Evolutionary conservation across 1,140 invertebrate species (phyloP).

Genomic region (Paraescarpia echinospica): DNA sequence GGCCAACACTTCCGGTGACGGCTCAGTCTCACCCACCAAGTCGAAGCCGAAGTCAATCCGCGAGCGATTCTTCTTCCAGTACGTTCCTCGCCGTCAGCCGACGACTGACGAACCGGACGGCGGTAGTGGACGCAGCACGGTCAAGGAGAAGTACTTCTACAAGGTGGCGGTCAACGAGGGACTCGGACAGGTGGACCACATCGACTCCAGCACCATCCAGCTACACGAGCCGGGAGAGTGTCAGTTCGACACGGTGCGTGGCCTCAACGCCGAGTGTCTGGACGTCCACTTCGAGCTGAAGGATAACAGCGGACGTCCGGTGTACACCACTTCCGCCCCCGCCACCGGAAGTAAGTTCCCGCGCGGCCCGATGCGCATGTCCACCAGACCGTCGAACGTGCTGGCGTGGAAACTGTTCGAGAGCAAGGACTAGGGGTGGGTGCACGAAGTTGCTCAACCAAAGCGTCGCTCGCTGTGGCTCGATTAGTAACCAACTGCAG

Average conservation of each 20-base stretch:
- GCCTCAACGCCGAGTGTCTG: background rate
- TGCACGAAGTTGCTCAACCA: background rate
- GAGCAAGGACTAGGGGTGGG: background rate
- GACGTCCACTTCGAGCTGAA: background rate
- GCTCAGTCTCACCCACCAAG: background rate
- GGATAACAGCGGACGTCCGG: background rate
- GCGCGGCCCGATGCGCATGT: constrained; percentile 3
- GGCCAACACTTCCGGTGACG: background rate
- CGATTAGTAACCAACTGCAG: background rate
- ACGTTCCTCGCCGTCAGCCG: background rate
- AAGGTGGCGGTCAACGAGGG: constrained; percentile 16
- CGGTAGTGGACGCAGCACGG: background rate
- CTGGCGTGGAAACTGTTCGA: constrained; percentile 15
- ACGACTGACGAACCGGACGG: background rate
- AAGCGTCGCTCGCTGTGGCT: background rate
- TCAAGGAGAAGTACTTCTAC: constrained; percentile 9
- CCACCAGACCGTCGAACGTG: background rate
- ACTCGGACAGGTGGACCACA: background rate
- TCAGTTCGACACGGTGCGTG: background rate
- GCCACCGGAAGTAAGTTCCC: background rate
- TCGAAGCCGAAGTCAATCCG: background rate
- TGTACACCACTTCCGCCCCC: background rate
- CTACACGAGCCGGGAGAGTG: constrained; percentile 8
- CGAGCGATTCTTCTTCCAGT: constrained; percentile 14
- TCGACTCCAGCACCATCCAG: background rate